These are phyloP conservation scores for Mongoloraphidia duomilia DNA, from an alignment of 2,888 invertebrate genomes.

Conservation along the genomic window DNA sequence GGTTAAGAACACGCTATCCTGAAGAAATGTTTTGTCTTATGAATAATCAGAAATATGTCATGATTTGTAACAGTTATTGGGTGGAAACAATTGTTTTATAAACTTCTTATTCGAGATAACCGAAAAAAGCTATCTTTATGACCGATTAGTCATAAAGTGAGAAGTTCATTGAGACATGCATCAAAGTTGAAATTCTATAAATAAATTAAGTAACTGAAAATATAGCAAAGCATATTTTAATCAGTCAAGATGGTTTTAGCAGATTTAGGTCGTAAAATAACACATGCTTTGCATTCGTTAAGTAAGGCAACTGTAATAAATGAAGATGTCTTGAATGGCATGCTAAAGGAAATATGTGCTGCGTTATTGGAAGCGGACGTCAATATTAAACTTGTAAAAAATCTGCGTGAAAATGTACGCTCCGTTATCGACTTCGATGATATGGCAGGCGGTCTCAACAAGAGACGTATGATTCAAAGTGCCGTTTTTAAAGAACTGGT, in stretches of 20 bases:
- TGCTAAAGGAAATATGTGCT: conserved; percentile 97
- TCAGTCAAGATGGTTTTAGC: conserved; percentile 87
- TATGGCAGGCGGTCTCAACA: conserved; percentile 97
- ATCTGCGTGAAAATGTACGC: conserved; percentile 92
- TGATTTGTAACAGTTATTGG: too few relatives aligned
- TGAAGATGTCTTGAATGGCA: conserved; percentile 91
- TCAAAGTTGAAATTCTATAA: too few relatives aligned
- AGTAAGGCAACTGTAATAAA: conserved; percentile 98
- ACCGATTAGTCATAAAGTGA: too few relatives aligned
- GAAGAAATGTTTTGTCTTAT: too few relatives aligned
- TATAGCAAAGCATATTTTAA: too few relatives aligned
- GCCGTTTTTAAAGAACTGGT: conserved; percentile 97
- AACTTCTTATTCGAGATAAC: too few relatives aligned
- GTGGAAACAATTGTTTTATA: too few relatives aligned
- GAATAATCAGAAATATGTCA: too few relatives aligned
- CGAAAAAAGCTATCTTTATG: too few relatives aligned
- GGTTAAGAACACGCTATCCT: too few relatives aligned
- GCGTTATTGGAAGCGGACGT: conserved; percentile 96
- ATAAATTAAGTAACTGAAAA: too few relatives aligned
- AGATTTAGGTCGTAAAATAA: conserved; percentile 98
- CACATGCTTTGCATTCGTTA: conserved; percentile 90
- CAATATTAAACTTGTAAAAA: conserved; percentile 89
- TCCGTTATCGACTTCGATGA: conserved; percentile 98
- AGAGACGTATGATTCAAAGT: conserved; percentile 95
- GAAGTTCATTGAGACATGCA: too few relatives aligned